phyloP scores from a whole-genome alignment of 2,888 invertebrate genomes.

The Rotaria sp. region DNA sequence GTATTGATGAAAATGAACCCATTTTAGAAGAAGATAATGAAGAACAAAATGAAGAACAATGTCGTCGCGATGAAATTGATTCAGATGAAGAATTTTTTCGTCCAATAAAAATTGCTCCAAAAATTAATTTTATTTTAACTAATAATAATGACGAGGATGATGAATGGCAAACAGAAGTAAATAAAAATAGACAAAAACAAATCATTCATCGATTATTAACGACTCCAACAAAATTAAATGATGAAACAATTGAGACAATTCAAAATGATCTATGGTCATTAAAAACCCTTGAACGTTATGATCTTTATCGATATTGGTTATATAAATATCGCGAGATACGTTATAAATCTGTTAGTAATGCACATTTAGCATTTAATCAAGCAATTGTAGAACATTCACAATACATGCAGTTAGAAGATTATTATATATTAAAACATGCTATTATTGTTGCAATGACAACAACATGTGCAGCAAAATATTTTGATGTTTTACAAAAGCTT shows the following conservation, averaged over 20 bases:
- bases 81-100: not conserved
- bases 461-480: conserved; percentile 50
- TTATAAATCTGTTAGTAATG: not conserved
- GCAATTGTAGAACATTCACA: not conserved
- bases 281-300: not conserved
- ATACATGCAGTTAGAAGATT: not conserved
- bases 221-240: not conserved
- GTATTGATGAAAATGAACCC: not conserved
- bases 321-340: not conserved
- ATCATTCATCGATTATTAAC: too few relatives aligned
- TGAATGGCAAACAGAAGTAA: too few relatives aligned
- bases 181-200: too few relatives aligned
- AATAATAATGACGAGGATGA: too few relatives aligned
- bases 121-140: too few relatives aligned
- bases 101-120: too few relatives aligned
- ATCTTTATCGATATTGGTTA: not conserved
- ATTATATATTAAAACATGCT: not conserved
- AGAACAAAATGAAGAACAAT: not conserved
- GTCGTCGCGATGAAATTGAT: not conserved
- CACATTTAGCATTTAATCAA: not conserved
- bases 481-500: conserved; percentile 47
- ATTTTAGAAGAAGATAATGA: not conserved
- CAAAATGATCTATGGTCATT: not conserved
- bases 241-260: not conserved
- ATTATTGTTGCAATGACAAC: conserved; percentile 44